Evolutionary conservation across 2,113 vertebrate genomes (phyloP).

Genomic region (Melanotaenia duboulayi): DNA sequence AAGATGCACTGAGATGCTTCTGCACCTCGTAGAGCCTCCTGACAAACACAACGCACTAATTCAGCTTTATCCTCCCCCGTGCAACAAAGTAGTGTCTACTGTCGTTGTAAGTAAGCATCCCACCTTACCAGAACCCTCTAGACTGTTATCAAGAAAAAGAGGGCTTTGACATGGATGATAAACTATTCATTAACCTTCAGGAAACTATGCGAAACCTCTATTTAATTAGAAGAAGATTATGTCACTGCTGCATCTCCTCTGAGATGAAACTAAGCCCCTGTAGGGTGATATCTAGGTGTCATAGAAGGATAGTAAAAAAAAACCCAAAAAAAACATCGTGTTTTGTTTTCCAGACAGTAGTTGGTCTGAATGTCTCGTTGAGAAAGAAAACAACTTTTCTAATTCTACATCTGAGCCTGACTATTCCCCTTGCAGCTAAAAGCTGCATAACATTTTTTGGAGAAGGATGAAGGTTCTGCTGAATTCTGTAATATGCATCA

Average conservation of each 20-base stretch:
- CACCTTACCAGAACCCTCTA: slow-evolving; percentile 49
- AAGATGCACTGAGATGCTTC: slow-evolving; percentile 28
- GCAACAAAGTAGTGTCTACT: slow-evolving; percentile 26
- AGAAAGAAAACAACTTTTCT: slow-evolving; percentile 34
- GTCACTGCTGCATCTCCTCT: slow-evolving; percentile 60
- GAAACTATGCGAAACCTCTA: slow-evolving; percentile 76
- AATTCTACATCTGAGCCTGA: slow-evolving; percentile 46
- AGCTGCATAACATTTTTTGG: slow-evolving; percentile 36
- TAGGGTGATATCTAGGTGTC: slow-evolving; percentile 10
- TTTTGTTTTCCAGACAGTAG: slow-evolving; percentile 25
- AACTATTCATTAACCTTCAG: slow-evolving; percentile 81
- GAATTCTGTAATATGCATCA: slow-evolving; percentile 50
- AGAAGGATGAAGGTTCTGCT: slow-evolving; percentile 48
- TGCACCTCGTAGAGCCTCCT: slow-evolving; percentile 29
- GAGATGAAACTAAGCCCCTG: slow-evolving; percentile 54
- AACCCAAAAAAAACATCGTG: slow-evolving; percentile 21
- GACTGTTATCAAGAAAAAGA: slow-evolving; percentile 60
- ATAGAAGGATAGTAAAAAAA: not conserved
- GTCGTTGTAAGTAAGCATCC: slow-evolving; percentile 44
- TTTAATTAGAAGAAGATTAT: slow-evolving; percentile 79
- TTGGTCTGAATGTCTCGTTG: slow-evolving; percentile 32
- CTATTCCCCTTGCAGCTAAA: slow-evolving; percentile 41
- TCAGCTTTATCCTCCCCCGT: slow-evolving; percentile 17
- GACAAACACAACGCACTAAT: slow-evolving; percentile 57
- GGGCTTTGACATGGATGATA: slow-evolving; percentile 64